Evolutionary conservation across 2,888 invertebrate genomes (phyloP).

Genomic region (Tetanocera ferruginea): DNA sequence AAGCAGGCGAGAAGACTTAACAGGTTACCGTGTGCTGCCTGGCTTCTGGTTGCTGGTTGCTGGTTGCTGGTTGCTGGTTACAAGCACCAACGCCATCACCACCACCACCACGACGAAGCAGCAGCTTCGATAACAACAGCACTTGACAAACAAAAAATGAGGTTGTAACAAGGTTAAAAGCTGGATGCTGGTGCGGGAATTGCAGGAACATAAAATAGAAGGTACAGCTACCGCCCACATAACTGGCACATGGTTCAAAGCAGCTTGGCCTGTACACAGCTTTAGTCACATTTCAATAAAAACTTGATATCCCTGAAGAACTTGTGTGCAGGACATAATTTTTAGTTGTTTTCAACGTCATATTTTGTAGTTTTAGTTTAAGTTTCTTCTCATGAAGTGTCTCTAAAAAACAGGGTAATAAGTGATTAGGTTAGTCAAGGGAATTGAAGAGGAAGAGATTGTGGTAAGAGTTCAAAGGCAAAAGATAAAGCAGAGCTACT

Average conservation of each 20-base stretch:
- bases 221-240: not conserved
- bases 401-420: too few species aligned
- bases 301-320: slow-evolving; percentile 10
- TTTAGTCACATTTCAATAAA: slow-evolving; percentile 9
- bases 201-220: not conserved
- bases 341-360: not conserved
- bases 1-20: not conserved
- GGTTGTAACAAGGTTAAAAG: not conserved
- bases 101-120: not conserved
- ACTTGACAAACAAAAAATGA: slow-evolving; percentile 13
- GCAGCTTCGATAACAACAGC: not conserved
- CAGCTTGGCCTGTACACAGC: not conserved
- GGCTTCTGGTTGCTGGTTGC: not conserved
- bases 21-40: not conserved
- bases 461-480: not conserved
- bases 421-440: not conserved
- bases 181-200: not conserved
- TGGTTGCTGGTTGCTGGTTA: not conserved
- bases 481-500: not conserved
- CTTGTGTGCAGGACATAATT: not conserved
- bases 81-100: not conserved
- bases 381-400: not conserved
- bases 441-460: not conserved
- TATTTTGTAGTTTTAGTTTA: not conserved
- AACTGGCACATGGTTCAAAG: not conserved